Conservation (phyloP, 2,888 invertebrate genomes). For the Platycheirus rosarum region DNA sequence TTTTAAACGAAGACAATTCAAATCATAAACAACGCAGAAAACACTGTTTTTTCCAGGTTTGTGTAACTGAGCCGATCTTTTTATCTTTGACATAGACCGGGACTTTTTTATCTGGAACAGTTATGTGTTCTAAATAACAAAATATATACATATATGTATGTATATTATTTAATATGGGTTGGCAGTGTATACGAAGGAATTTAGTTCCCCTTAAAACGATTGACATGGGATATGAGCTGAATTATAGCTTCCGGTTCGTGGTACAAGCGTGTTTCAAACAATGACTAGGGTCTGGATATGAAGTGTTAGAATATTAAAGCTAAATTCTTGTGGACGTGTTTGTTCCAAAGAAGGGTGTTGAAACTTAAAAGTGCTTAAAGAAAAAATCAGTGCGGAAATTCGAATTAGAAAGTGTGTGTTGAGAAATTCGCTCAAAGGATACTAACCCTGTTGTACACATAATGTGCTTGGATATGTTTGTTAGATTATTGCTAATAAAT, state of each 20-base stretch:
- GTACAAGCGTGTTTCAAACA: constrained; percentile 3
- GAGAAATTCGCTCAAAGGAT: constrained; percentile 4
- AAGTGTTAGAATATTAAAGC: constrained; percentile 31
- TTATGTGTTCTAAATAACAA: constrained; percentile 37
- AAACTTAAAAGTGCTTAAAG: constrained; percentile 36
- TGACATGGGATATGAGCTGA: constrained; percentile 44
- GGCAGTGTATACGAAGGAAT: constrained; percentile 40
- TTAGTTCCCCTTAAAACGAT: constrained; percentile 30
- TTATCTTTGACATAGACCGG: constrained; percentile 37
- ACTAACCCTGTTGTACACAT: too few relatives aligned
- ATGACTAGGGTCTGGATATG: constrained; percentile 28
- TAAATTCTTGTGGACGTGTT: constrained; percentile 25
- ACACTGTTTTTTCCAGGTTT: constrained; percentile 32
- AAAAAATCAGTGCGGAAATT: constrained; percentile 18
- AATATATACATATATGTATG: not conserved
- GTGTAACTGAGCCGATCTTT: constrained; percentile 42
- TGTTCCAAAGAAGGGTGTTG: constrained; percentile 20
- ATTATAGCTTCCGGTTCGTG: constrained; percentile 55
- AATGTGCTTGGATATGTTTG: constrained; percentile 60
- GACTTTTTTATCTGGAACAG: constrained; percentile 24
- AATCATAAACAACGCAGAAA: constrained; percentile 44
- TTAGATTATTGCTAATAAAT: constrained; percentile 40
- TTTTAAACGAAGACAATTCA: constrained; percentile 14
- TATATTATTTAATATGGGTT: constrained; percentile 35
- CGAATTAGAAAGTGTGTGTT: constrained; percentile 3